Base-by-base conservation (phyloP, 2,888 invertebrate genomes). In the Athrips mouffetella region DNA sequence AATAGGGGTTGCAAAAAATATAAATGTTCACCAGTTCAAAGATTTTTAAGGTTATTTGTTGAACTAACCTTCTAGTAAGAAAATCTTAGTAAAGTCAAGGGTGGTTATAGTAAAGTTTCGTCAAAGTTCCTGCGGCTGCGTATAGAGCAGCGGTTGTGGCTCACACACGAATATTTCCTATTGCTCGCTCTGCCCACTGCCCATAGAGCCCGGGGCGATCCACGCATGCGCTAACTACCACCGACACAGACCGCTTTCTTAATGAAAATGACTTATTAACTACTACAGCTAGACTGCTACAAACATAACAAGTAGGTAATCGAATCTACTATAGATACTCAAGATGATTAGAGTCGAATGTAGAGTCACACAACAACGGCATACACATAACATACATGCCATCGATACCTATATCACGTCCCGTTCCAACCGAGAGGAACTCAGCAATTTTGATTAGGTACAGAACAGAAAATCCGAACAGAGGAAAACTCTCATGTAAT, bases 401-500 rank as follows among this genome's bases (percentile, higher is more conserved):
- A 40, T 23, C 40, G 23, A 40, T 57, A 63, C 54, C 35, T 33
- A 33, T 15, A 59, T 54, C 59, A 62, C 67, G 53, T 40, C 49
- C 64, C 71, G 76, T 76, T 74, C 74, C 73, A 67, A 63, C 53
- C 71, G 74, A 73, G 65, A 74, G 70, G 67, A 73, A 69, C 70
- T 66, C 63, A 70, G 73, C 67, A 66, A 76, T 79, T 71, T 79
- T 77, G 77, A 76, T 77, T 73, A 76, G 72, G 65, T 70, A 63
- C 62, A 68, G 59, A 60, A 62, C 66, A 71, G 78, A 76, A 79
- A 78, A 78, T 77, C 74, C 76, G 75, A 63, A 66, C 63, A 61
- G 68, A 71, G 72, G 76, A 73, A 78, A 77, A 77, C 73, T 76
- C 70, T 73, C 70, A 72, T 74, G 69, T 75, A 71, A 76, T 75